Evolutionary conservation across 1,140 invertebrate genomes (phyloP).

Genomic region (Odontomachus brunneus): DNA sequence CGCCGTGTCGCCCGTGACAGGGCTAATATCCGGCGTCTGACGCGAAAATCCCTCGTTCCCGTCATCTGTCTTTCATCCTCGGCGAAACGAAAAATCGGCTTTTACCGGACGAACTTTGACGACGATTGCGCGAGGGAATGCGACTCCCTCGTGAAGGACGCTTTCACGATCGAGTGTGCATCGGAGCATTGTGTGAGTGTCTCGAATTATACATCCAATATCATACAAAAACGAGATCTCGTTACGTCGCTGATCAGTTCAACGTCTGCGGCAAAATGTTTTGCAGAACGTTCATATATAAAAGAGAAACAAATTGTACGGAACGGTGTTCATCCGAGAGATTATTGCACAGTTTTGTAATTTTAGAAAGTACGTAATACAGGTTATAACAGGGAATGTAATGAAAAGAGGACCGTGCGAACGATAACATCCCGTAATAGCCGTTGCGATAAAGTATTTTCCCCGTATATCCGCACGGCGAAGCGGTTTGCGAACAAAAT

Average conservation of each 20-base stretch:
- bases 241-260: too few species aligned
- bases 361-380: neutral
- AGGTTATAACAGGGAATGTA: neutral
- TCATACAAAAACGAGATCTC: too few species aligned
- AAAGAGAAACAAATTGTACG: too few species aligned
- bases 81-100: constrained; percentile 24
- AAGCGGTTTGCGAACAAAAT: constrained; percentile 55
- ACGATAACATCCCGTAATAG: neutral
- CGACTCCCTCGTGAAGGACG: neutral
- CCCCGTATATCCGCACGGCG: neutral
- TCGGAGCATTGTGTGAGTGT: neutral
- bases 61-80: constrained; percentile 27
- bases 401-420: constrained; percentile 1
- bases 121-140: neutral
- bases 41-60: constrained; percentile 59
- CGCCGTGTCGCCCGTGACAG: constrained; percentile 39
- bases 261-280: too few species aligned
- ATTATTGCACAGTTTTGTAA: neutral
- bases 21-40: constrained; percentile 65
- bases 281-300: too few species aligned
- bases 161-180: neutral
- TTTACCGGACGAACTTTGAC: constrained; percentile 15
- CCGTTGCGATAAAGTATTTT: constrained; percentile 24
- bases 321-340: too few species aligned
- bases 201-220: neutral